phyloP scores from a whole-genome alignment of 2,113 vertebrate genomes.

The Camelus bactrianus region DNA sequence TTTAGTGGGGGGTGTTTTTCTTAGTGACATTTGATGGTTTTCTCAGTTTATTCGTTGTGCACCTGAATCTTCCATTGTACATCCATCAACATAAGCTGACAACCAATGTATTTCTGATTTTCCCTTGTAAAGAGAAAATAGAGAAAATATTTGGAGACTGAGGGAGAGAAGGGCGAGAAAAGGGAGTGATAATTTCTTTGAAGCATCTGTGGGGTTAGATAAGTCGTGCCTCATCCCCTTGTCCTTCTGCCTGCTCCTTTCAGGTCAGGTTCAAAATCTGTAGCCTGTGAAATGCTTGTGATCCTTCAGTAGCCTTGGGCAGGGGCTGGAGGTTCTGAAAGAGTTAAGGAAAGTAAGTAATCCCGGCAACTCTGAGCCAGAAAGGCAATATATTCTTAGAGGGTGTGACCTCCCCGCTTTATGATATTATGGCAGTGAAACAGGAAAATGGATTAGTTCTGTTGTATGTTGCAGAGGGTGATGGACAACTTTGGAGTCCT shows the following conservation, averaged over 20 bases:
- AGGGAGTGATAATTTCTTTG: too few species aligned
- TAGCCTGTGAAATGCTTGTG: background rate
- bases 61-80: background rate
- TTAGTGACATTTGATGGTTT: background rate
- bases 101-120: background rate
- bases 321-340: background rate
- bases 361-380: background rate
- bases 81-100: background rate
- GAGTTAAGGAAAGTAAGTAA: background rate
- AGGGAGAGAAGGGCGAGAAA: background rate
- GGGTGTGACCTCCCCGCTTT: background rate
- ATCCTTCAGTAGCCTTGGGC: background rate
- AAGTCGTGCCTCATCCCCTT: too few species aligned
- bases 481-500: background rate
- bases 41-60: background rate
- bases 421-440: background rate
- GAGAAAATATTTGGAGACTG: background rate
- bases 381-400: background rate
- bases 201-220: background rate
- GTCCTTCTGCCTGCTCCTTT: background rate
- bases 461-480: background rate
- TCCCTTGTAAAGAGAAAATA: background rate
- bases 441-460: background rate
- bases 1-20: background rate
- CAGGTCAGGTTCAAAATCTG: background rate